Base-by-base conservation (phyloP, 2,797 vertebrate genomes). In the Sternarchorhynchus goeldii region DNA sequence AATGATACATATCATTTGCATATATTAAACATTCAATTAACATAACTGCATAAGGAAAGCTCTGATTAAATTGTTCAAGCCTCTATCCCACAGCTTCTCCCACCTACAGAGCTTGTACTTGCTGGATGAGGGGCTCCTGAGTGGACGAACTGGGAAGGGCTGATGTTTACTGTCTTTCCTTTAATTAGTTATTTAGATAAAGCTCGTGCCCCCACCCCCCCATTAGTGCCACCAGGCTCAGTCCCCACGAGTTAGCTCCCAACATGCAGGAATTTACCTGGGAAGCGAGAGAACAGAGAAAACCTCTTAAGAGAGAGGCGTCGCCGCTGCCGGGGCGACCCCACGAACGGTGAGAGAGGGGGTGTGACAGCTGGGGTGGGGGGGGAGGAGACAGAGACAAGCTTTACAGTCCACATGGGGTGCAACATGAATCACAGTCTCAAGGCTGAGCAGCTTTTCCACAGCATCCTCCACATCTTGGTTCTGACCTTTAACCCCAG, bases 261-360 rank as follows among this genome's bases (percentile, higher is more conserved):
- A 59, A 62, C 81, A 78, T 87, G 86, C 85, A 80, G 53, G 77
- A 72, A 31, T 89, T 95, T 95, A 95, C 94, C 94, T 95, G 93
- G 90, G 82, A 90, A 92, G 84, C 89, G 90, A 89, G 94, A 88
- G 92, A 94, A 94, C 85, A 94, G 83, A 89, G 93, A 94, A 88
- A 93, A 93, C 90, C 91, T 92, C 88, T 94, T 94, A 89, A 93
- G 89, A 81, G 93, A 91, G 77, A 91, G 91, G 86, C 89, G 91
- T 41, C 92, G 91, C 57, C 92, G 89, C 68, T 92, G 91, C 83
- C 87, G 91, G 88, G 92, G 89, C 36, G 91, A 91, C 71, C 88
- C 87, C 90, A 92, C 89, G 82, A 91, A 90, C 0, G 93, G 91
- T 87, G 91, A 93, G 79, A 91, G 88, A 81, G 92, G 91, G 82